Base-by-base conservation (phyloP, 2,888 invertebrate species). In the Cordilura impudica region DNA sequence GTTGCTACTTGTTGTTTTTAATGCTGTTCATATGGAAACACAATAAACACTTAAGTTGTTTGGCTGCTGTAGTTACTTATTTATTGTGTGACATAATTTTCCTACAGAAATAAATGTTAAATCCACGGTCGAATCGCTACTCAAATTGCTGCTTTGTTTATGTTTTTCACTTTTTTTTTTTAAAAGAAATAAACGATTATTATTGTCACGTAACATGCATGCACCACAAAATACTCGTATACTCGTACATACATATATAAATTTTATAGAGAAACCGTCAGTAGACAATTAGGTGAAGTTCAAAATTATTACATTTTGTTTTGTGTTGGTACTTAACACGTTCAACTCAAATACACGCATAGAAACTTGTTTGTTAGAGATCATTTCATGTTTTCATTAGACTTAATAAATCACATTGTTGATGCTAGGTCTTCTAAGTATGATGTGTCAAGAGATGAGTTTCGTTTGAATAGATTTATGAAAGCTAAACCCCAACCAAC, bases 241-340 rank as follows among this genome's bases (percentile, higher is more conserved):
- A 70, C 26, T 61, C 19, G 23, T 29, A 26, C 31, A n/a, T n/a
- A n/a, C n/a, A n/a, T 31, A 10, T 18, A 29, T 47, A n/a, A 54
- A 63, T 29, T 49, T 23, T 16, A 14, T 18, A 31, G 23, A 47
- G 2, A 47, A n/a, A 53, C 19, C 43, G 54, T 61, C 45, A 74
- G 58, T 53, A 70, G 66, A 67, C 61, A 67, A 66, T 54, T 71
- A 65, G 78, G 73, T 73, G 73, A 78, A 73, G 78, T 78, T 78
- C 73, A 73, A 73, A 70, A 65, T 58, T 78, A 63, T 69, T 72
- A 67, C 18, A 26, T 51, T 65, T 72, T 35, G n/a, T n/a, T n/a
- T n/a, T n/a, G n/a, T n/a, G n/a, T n/a, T n/a, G n/a, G n/a, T n/a
- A n/a, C n/a, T n/a, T n/a, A n/a, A 26, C 4, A 26, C 6, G 6